Conservation (phyloP, 2,113 vertebrate genomes). For the Cyprinodon brontotheroides region DNA sequence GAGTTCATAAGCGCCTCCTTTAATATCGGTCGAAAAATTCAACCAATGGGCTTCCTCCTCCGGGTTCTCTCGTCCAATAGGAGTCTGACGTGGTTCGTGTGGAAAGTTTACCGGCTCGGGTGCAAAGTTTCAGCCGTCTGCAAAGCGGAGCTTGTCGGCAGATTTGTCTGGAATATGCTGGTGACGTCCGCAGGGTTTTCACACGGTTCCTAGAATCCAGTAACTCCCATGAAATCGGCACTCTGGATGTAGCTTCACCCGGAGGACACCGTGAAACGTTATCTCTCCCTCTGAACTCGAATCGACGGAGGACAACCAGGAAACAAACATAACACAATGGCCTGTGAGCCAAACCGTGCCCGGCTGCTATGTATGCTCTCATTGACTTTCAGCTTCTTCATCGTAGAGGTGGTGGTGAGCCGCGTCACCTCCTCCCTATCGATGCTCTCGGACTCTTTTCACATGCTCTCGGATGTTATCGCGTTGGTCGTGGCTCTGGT, state of each 20-base stretch:
- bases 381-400: conserved; percentile 93
- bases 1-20: conserved; percentile 3
- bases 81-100: conserved; percentile 84
- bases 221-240: not conserved
- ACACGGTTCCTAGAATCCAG: not conserved
- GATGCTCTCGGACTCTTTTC: conserved; percentile 98
- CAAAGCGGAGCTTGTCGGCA: conserved; percentile 76
- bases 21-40: not conserved
- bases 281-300: conserved; percentile 14
- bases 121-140: conserved; percentile 97
- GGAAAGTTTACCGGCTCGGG: conserved; percentile 96
- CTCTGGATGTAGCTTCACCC: not conserved
- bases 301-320: not conserved
- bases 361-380: conserved; percentile 93
- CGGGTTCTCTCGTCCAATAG: conserved; percentile 43
- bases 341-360: conserved; percentile 84
- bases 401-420: conserved; percentile 96
- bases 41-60: conserved; percentile 34
- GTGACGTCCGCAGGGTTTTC: not conserved
- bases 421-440: conserved; percentile 91
- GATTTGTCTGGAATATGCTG: conserved; percentile 39
- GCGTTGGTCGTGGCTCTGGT: conserved; percentile 94
- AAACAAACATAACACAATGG: conserved; percentile 60
- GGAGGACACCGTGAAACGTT: not conserved
- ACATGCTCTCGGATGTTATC: conserved; percentile 98